phyloP scores from a whole-genome alignment of 2,113 vertebrate species.

The Poecilia latipinna region DNA sequence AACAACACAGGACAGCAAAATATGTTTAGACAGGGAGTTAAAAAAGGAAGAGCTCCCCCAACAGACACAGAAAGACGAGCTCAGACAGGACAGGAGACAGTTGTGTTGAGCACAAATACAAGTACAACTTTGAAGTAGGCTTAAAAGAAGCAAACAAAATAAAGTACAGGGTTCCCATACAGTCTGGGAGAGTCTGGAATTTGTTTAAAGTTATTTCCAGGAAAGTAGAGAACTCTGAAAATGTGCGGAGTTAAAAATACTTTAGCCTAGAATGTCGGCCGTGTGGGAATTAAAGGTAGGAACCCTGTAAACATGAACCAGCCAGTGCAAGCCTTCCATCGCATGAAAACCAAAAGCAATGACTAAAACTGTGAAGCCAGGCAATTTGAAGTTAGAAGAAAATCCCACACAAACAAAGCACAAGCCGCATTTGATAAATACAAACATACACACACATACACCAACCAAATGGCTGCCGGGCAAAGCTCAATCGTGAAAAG shows the following conservation, averaged over 20 bases:
- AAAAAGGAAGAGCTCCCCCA: conserved; percentile 7
- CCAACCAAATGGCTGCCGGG: conserved; percentile 36
- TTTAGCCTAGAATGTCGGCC: background rate
- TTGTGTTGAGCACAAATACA: background rate
- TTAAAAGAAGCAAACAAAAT: conserved; percentile 11
- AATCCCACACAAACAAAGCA: conserved; percentile 43
- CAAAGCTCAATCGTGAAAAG: conserved; percentile 25
- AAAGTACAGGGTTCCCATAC: background rate
- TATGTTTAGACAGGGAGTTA: conserved; percentile 17
- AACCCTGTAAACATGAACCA: conserved; percentile 17
- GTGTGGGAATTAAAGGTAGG: background rate
- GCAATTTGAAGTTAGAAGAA: conserved; percentile 41
- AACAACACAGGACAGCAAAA: conserved; percentile 16
- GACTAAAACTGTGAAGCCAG: conserved; percentile 40
- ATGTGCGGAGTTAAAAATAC: background rate
- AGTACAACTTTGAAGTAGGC: background rate
- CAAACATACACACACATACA: conserved; percentile 25
- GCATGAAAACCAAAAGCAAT: conserved; percentile 27
- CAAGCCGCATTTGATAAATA: conserved; percentile 28
- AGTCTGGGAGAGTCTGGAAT: background rate
- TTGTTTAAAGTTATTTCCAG: background rate
- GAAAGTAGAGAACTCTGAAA: background rate
- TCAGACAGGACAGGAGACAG: background rate
- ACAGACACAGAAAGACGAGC: background rate
- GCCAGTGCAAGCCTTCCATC: background rate